Conservation (phyloP, 2,888 invertebrate species). For the Leptarthrus brevirostris region DNA sequence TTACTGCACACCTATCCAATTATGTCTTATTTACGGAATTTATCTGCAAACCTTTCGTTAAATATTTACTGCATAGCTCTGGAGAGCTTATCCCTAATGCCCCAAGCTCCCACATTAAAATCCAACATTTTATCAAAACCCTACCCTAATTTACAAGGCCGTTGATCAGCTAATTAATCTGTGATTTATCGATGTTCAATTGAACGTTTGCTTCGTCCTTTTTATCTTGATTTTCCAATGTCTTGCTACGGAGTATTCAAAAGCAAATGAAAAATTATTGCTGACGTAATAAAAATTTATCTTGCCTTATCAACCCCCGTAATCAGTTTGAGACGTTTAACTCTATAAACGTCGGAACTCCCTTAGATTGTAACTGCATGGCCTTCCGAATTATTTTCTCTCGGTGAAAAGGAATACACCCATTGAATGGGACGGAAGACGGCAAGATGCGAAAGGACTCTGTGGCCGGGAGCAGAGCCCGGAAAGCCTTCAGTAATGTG, state of each 20-base stretch:
- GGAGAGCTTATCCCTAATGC: background rate
- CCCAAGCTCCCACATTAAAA: background rate
- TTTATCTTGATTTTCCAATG: conserved; percentile 13
- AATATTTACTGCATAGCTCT: conserved; percentile 9
- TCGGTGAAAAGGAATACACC: conserved; percentile 1
- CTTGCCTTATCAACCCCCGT: conserved; percentile 46
- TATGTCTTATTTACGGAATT: conserved; percentile 14
- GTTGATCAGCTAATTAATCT: conserved; percentile 49
- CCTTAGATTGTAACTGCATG: conserved; percentile 34
- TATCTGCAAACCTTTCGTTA: conserved; percentile 19
- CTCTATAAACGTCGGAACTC: conserved; percentile 38
- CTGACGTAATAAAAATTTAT: conserved; percentile 50
- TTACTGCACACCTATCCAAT: conserved; percentile 8
- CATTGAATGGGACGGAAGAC: background rate
- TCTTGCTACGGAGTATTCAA: conserved; percentile 28
- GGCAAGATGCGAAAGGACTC: conserved; percentile 8
- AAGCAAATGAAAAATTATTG: conserved; percentile 50
- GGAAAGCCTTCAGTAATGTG: conserved; percentile 32
- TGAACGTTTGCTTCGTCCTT: conserved; percentile 5
- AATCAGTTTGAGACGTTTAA: conserved; percentile 48
- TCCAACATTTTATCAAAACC: conserved; percentile 30
- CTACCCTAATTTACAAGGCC: conserved; percentile 46
- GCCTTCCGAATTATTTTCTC: conserved; percentile 32
- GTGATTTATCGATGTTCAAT: conserved; percentile 46
- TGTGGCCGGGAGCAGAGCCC: conserved; percentile 9